Evolutionary conservation across 1,140 invertebrate species (phyloP).

Genomic region (Pristionchus pacificus): DNA sequence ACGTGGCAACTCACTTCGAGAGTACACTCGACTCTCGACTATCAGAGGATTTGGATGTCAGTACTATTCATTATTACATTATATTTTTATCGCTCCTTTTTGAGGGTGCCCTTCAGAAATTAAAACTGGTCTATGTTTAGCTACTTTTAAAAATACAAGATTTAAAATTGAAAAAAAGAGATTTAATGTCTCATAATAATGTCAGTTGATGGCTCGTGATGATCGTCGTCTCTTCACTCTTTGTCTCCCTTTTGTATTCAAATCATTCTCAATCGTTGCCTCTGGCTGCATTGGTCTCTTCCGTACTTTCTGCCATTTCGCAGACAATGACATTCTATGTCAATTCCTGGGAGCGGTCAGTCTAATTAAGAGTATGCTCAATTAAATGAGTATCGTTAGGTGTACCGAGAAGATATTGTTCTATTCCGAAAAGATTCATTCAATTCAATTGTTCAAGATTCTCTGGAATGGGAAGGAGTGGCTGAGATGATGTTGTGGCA

Average conservation of each 20-base stretch:
- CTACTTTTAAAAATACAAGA: too few species aligned
- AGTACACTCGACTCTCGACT: constrained; percentile 2
- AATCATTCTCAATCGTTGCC: constrained; percentile 4
- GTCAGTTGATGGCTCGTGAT: constrained; percentile 4
- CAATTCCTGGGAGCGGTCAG: constrained; percentile 6
- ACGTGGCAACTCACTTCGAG: constrained; percentile 15
- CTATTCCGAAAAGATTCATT: constrained; percentile 22
- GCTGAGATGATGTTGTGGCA: constrained; percentile 25
- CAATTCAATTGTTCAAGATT: constrained; percentile 2
- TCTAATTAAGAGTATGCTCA: background rate
- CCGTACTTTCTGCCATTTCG: background rate
- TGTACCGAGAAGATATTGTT: constrained; percentile 18
- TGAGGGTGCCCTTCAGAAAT: too few species aligned
- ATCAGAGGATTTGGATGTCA: constrained; percentile 1
- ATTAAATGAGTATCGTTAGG: background rate
- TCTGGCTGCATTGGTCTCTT: background rate
- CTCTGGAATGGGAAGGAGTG: constrained; percentile 17
- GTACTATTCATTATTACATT: too few species aligned
- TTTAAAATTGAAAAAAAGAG: too few species aligned
- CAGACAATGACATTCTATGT: constrained; percentile 13
- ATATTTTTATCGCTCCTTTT: too few species aligned
- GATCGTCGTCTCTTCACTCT: constrained; percentile 21
- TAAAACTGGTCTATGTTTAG: too few species aligned
- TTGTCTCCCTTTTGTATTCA: constrained; percentile 14
- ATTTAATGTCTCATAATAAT: too few species aligned